Evolutionary conservation across 2,888 invertebrate genomes (phyloP).

Genomic region (Noctua janthina): DNA sequence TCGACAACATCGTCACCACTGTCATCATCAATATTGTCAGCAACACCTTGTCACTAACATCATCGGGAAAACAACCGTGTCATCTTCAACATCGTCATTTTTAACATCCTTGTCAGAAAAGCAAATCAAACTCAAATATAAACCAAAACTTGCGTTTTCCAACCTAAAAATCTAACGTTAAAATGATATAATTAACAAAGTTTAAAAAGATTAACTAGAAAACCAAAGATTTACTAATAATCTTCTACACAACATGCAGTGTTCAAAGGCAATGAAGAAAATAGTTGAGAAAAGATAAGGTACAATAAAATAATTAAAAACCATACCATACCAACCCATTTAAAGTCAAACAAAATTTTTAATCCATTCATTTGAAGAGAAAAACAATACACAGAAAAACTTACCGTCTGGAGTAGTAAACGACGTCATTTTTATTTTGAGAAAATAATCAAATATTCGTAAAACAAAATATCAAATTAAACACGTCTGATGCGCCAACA

Average conservation of each 20-base stretch:
- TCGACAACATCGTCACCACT: background rate
- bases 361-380: background rate
- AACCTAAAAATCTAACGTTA: background rate
- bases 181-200: background rate
- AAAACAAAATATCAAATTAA: background rate
- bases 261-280: background rate
- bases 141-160: background rate
- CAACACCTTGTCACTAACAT: too few species aligned
- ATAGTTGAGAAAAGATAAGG: background rate
- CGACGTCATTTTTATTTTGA: conserved; percentile 22
- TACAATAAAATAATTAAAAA: background rate
- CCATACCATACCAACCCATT: too few species aligned
- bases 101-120: background rate
- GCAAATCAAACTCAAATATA: background rate
- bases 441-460: background rate
- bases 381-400: background rate
- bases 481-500: background rate
- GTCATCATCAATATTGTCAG: too few species aligned
- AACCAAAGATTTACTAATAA: background rate
- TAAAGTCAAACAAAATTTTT: background rate
- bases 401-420: conserved; percentile 21
- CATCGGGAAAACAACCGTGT: too few species aligned
- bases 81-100: too few species aligned
- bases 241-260: too few species aligned
- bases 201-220: background rate